A percentile compares a stretch with the other conserved stretches of the same genome.
Conservation (phyloP, 1,140 invertebrate species). For the Saccostrea glomerata region DNA sequence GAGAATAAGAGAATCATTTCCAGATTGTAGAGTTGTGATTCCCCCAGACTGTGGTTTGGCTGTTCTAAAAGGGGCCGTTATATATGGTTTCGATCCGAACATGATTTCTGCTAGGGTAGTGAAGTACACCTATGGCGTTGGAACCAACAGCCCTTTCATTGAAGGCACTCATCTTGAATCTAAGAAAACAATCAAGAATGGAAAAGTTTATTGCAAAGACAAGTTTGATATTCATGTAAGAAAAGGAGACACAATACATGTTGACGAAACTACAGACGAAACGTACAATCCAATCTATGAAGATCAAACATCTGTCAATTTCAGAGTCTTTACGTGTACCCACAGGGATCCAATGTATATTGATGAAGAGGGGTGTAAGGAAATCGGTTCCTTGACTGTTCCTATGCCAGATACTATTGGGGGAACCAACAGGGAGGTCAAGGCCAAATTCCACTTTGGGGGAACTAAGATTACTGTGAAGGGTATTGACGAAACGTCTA, state of each 20-base stretch:
- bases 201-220: conserved; percentile 46
- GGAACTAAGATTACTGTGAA: too few species aligned
- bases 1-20: conserved; percentile 46
- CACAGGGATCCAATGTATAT: conserved; percentile 27
- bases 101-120: conserved; percentile 52
- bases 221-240: conserved; percentile 59
- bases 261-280: conserved; percentile 41
- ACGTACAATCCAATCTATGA: background rate
- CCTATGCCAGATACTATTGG: background rate
- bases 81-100: conserved; percentile 58
- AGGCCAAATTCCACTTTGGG: too few species aligned
- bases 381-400: conserved; percentile 15
- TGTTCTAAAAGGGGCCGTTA: conserved; percentile 62
- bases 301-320: conserved; percentile 27
- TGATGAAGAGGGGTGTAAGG: conserved; percentile 37
- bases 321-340: conserved; percentile 28
- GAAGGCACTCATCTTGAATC: conserved; percentile 34
- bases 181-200: conserved; percentile 41
- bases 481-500: too few species aligned
- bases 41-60: conserved; percentile 58
- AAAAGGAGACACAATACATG: conserved; percentile 46
- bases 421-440: too few species aligned
- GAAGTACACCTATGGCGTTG: conserved; percentile 58
- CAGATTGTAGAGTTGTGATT: conserved; percentile 50
- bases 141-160: background rate